These are phyloP conservation scores for Hydrotaea cyrtoneurina DNA, from an alignment of 2,888 invertebrate species.

Conservation along the genomic window DNA sequence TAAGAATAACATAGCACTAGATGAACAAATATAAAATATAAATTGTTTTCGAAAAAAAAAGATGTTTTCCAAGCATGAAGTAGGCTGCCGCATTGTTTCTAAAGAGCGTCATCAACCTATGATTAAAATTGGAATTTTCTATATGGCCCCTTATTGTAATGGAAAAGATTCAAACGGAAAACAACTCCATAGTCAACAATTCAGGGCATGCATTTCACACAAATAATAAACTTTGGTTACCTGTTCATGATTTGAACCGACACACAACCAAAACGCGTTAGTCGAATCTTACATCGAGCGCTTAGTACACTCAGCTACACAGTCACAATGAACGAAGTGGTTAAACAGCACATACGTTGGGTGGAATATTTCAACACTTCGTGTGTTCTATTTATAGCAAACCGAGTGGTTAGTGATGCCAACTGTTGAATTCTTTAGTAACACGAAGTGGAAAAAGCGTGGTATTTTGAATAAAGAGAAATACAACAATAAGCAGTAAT, in stretches of 20 bases:
- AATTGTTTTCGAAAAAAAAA: conserved; percentile 53
- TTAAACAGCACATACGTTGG: neutral
- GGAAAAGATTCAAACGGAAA: conserved; percentile 56
- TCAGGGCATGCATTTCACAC: conserved; percentile 50
- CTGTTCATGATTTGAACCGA: too few species aligned
- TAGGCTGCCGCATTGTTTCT: conserved; percentile 75
- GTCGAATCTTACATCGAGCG: neutral
- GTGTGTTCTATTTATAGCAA: conserved; percentile 10
- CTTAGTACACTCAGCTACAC: conserved; percentile 17
- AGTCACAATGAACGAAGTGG: too few species aligned
- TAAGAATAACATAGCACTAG: too few species aligned
- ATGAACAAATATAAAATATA: too few species aligned
- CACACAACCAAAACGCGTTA: neutral
- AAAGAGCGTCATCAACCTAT: conserved; percentile 73
- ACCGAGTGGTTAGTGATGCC: neutral
- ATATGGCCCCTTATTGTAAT: conserved; percentile 73
- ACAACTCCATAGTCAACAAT: conserved; percentile 60
- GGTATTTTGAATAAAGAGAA: too few species aligned
- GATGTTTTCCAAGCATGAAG: conserved; percentile 79
- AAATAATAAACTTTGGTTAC: too few species aligned
- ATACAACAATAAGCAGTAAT: too few species aligned
- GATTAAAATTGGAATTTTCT: conserved; percentile 77
- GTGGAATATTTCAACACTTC: too few species aligned
- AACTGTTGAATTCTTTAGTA: neutral
- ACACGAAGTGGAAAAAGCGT: too few species aligned